Evolutionary conservation across 1,140 invertebrate species (phyloP).

Genomic region (Diuraphis noxia): DNA sequence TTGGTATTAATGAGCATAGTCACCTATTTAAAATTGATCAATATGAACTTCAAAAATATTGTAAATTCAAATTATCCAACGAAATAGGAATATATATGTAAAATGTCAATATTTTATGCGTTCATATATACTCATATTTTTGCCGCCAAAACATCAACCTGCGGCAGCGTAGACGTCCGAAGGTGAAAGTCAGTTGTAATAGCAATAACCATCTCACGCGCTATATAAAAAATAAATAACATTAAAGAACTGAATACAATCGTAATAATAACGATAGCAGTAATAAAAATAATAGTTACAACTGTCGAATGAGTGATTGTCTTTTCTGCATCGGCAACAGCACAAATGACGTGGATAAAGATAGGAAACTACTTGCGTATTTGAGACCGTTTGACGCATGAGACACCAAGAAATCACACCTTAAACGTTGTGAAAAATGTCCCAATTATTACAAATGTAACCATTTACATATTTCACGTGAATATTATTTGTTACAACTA

Average conservation of each 20-base stretch:
- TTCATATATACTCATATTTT: not conserved
- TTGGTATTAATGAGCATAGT: not conserved
- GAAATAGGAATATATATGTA: not conserved
- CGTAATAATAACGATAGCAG: not conserved
- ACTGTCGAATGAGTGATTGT: not conserved
- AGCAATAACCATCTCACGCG: conserved; percentile 2
- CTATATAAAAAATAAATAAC: not conserved
- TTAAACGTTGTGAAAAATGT: not conserved
- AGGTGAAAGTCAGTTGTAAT: conserved; percentile 46
- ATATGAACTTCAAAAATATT: not conserved
- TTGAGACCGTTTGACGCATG: not conserved
- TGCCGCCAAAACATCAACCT: conserved; percentile 28
- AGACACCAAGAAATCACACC: too few relatives aligned
- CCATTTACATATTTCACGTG: not conserved
- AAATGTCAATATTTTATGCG: not conserved
- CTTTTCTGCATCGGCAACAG: not conserved
- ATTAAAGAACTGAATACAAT: conserved; percentile 8
- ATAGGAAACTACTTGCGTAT: not conserved
- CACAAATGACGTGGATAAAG: not conserved
- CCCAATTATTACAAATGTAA: not conserved
- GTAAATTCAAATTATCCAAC: not conserved
- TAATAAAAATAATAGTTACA: conserved; percentile 9
- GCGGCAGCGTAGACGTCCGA: conserved; percentile 4
- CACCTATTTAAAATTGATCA: not conserved
- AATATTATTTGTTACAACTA: not conserved